These are phyloP conservation scores for Paratilapia polleni DNA, from an alignment of 2,113 vertebrate genomes.

Conservation along the genomic window DNA sequence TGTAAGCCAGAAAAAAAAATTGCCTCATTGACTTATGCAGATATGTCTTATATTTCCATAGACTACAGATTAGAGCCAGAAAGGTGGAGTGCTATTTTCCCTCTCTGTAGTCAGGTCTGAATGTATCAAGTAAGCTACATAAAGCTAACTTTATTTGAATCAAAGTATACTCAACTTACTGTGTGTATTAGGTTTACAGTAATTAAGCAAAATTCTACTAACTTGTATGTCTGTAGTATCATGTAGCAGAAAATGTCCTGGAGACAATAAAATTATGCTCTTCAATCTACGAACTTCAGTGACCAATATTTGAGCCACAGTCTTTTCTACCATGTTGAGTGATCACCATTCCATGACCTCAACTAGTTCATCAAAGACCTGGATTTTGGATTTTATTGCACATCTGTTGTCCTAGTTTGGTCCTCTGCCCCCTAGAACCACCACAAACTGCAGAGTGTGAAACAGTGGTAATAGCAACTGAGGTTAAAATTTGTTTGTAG, in stretches of 20 bases:
- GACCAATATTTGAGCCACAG: too few species aligned
- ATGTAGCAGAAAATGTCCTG: too few species aligned
- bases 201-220: not conserved
- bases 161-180: not conserved
- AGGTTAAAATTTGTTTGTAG: not conserved
- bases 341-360: too few species aligned
- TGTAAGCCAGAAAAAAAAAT: not conserved
- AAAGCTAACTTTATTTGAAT: not conserved
- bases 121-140: not conserved
- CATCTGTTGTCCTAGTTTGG: too few species aligned
- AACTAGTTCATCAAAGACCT: too few species aligned
- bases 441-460: too few species aligned
- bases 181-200: not conserved
- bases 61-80: not conserved
- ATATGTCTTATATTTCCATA: not conserved
- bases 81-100: not conserved
- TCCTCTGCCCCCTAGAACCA: too few species aligned
- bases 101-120: not conserved
- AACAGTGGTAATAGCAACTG: too few species aligned
- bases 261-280: too few species aligned
- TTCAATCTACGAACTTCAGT: too few species aligned
- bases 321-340: too few species aligned
- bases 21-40: not conserved
- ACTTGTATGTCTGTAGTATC: not conserved
- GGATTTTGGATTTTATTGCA: too few species aligned